Evolutionary conservation across 2,113 vertebrate species (phyloP).

Genomic region (Pipra filicauda): DNA sequence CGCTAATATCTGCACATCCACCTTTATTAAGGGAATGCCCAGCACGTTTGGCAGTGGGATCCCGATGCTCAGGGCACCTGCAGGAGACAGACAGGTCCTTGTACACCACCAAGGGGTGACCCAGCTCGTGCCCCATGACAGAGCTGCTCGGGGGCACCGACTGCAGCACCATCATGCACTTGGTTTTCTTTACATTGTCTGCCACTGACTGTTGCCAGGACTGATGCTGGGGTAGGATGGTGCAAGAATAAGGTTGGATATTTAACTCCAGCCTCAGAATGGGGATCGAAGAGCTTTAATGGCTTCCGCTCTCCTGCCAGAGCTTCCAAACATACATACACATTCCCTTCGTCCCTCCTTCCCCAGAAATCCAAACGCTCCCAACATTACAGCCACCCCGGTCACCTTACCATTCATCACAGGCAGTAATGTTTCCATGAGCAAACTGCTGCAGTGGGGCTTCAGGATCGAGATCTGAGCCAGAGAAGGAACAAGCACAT

Average conservation of each 20-base stretch:
- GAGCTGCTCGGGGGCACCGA: neutral
- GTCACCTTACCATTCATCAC: neutral
- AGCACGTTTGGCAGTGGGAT: neutral
- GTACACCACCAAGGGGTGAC: rapidly evolving
- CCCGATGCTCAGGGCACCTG: neutral
- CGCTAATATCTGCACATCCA: neutral
- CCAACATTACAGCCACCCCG: rapidly evolving
- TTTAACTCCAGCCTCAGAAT: neutral
- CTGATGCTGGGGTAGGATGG: neutral
- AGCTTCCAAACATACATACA: rapidly evolving
- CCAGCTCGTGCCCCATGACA: rapidly evolving
- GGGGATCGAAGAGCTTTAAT: neutral
- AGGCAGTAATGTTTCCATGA: neutral
- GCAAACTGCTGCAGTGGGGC: neutral
- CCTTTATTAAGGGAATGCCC: neutral
- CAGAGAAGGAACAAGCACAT: neutral
- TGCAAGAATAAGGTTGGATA: neutral
- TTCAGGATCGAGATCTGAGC: neutral
- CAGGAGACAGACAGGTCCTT: neutral
- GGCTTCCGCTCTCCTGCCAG: rapidly evolving
- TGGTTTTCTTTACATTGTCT: neutral
- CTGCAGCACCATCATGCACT: neutral
- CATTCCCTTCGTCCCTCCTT: rapidly evolving
- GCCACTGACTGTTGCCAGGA: neutral
- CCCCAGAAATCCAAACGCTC: neutral